Evolutionary conservation across 2,888 invertebrate species (phyloP).

Genomic region (Dryocosmus kuriphilus): DNA sequence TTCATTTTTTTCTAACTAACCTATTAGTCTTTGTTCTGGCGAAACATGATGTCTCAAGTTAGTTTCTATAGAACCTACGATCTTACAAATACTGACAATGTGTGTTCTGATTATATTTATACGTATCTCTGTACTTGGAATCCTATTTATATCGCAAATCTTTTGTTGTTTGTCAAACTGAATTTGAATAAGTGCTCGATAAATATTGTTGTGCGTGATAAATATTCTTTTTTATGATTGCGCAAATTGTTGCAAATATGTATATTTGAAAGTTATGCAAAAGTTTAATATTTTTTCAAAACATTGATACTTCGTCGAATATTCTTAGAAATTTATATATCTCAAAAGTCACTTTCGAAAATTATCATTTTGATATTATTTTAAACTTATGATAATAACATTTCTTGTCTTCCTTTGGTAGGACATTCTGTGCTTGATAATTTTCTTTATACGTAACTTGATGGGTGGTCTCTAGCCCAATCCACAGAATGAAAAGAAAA

Average conservation of each 20-base stretch:
- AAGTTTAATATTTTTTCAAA: neutral
- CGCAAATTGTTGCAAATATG: slow-evolving; percentile 8
- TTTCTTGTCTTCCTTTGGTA: neutral
- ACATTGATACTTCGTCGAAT: neutral
- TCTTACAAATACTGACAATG: slow-evolving; percentile 27
- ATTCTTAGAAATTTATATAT: neutral
- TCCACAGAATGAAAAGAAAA: neutral
- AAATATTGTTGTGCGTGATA: slow-evolving; percentile 20
- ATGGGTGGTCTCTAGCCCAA: neutral
- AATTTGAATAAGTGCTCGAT: slow-evolving; percentile 19
- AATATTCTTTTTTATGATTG: neutral
- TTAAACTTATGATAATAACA: neutral
- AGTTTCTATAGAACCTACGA: slow-evolving; percentile 8
- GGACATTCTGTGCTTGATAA: neutral
- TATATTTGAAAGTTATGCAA: neutral
- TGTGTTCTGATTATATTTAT: slow-evolving; percentile 33
- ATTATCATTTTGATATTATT: neutral
- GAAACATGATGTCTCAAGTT: slow-evolving; percentile 12
- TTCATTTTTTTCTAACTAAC: neutral
- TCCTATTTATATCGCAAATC: slow-evolving; percentile 22
- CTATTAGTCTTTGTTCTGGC: slow-evolving; percentile 28
- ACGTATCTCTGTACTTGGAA: slow-evolving; percentile 19
- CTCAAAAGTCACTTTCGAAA: neutral
- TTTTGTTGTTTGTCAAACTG: slow-evolving; percentile 31
- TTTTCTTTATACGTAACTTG: neutral